Evolutionary conservation across 1,140 invertebrate genomes (phyloP).

Genomic region (Drosophila athabasca): DNA sequence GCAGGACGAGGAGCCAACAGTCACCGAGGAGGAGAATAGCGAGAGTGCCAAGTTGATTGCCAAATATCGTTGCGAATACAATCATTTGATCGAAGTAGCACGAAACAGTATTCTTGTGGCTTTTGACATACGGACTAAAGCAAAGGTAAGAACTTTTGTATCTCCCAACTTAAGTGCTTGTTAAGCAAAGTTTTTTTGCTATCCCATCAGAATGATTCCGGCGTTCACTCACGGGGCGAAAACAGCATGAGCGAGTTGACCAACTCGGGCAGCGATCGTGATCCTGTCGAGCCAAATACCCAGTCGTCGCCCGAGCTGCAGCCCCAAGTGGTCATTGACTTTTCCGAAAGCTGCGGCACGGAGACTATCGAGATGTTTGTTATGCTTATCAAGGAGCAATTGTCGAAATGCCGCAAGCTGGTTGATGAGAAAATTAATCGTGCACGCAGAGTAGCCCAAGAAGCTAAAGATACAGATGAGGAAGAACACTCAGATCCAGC

Average conservation of each 20-base stretch:
- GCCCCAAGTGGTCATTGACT: too few species aligned
- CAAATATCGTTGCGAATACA: slow-evolving; percentile 47
- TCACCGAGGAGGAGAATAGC: slow-evolving; percentile 22
- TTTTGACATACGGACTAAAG: slow-evolving; percentile 36
- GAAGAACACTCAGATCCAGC: neutral
- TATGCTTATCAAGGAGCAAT: slow-evolving; percentile 89
- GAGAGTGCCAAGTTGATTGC: slow-evolving; percentile 15
- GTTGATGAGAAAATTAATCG: slow-evolving; percentile 84
- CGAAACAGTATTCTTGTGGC: slow-evolving; percentile 40
- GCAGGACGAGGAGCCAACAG: neutral
- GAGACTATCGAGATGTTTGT: slow-evolving; percentile 86
- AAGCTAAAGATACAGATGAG: slow-evolving; percentile 10
- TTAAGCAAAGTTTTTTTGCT: neutral
- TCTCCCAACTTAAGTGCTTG: too few species aligned
- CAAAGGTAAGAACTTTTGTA: slow-evolving; percentile 28
- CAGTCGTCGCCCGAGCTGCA: slow-evolving; percentile 24
- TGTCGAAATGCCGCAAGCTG: slow-evolving; percentile 89
- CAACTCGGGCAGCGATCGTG: slow-evolving; percentile 13
- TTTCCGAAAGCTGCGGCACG: too few species aligned
- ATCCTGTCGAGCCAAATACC: slow-evolving; percentile 1
- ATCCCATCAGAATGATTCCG: slow-evolving; percentile 67
- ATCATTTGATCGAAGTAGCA: slow-evolving; percentile 32
- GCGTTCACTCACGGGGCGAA: slow-evolving; percentile 74
- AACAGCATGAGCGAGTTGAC: slow-evolving; percentile 53
- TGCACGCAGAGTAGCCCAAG: slow-evolving; percentile 70